These are phyloP conservation scores for Ibidorhyncha struthersii DNA, from an alignment of 2,113 vertebrate species.

Conservation along the genomic window DNA sequence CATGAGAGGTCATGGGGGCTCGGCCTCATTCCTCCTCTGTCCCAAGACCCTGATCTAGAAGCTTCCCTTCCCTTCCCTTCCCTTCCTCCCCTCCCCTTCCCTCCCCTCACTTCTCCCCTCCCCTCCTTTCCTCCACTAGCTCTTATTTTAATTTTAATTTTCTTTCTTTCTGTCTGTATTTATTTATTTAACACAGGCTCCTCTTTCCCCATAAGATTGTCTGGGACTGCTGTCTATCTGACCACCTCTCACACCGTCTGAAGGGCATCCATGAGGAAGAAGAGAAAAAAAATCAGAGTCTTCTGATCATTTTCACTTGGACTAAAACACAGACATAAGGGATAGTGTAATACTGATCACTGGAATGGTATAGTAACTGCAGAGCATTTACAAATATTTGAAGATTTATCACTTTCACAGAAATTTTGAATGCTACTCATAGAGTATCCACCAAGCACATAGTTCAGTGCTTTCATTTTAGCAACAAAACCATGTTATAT, in stretches of 20 bases:
- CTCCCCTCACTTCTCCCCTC: no score
- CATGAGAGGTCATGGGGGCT: neutral
- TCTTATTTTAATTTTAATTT: neutral
- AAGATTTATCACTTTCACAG: neutral
- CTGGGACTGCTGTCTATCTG: neutral
- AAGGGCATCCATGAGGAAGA: neutral
- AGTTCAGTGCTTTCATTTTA: neutral
- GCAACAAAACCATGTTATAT: neutral
- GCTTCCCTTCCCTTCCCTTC: neutral
- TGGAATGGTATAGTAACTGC: neutral
- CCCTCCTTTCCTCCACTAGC: no score
- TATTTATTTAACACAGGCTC: neutral
- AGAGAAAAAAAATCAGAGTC: neutral
- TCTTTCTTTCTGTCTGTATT: neutral
- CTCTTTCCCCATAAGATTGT: fast-evolving
- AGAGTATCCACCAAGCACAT: neutral
- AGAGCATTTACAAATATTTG: neutral
- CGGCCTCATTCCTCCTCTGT: neutral
- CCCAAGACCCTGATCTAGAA: neutral
- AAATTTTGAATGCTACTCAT: neutral
- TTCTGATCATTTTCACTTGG: neutral
- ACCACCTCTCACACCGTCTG: neutral
- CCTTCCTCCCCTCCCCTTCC: no score
- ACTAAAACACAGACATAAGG: neutral
- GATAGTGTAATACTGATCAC: neutral